phyloP scores from a whole-genome alignment of 2,797 vertebrate species.

The Emydoidea blandingii region DNA sequence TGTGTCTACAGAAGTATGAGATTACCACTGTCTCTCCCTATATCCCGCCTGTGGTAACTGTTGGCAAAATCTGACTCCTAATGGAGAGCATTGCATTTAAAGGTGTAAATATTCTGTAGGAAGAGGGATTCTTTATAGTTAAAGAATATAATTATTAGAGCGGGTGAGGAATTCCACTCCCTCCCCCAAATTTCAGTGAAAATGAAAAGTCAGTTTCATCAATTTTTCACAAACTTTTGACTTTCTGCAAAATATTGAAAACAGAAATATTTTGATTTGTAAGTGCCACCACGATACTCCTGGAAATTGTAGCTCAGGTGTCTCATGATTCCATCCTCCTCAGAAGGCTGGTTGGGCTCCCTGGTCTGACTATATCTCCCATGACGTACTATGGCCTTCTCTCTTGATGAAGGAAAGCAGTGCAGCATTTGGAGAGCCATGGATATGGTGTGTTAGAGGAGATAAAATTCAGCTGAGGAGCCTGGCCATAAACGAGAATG shows the following conservation, averaged over 20 bases:
- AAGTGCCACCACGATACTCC: neutral
- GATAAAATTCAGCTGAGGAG: neutral
- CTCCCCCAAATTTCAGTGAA: neutral
- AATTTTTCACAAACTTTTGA: neutral
- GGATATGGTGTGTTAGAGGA: neutral
- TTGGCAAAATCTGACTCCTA: neutral
- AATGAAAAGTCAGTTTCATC: neutral
- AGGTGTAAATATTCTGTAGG: neutral
- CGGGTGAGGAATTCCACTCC: neutral
- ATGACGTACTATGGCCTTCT: neutral
- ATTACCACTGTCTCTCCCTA: too few species aligned
- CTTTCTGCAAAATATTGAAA: neutral
- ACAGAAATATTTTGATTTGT: neutral
- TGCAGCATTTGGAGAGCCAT: neutral
- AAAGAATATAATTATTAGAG: neutral
- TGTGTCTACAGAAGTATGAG: too few species aligned
- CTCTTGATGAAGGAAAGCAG: neutral
- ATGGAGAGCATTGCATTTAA: neutral
- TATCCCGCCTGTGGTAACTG: too few species aligned
- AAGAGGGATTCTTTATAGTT: neutral
- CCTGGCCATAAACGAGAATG: neutral
- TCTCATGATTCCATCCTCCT: neutral
- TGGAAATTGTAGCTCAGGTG: neutral
- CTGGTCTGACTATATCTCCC: too few species aligned
- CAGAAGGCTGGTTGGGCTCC: neutral